Base-by-base conservation (phyloP, 2,797 vertebrate genomes). In the Sebastes itinus region DNA sequence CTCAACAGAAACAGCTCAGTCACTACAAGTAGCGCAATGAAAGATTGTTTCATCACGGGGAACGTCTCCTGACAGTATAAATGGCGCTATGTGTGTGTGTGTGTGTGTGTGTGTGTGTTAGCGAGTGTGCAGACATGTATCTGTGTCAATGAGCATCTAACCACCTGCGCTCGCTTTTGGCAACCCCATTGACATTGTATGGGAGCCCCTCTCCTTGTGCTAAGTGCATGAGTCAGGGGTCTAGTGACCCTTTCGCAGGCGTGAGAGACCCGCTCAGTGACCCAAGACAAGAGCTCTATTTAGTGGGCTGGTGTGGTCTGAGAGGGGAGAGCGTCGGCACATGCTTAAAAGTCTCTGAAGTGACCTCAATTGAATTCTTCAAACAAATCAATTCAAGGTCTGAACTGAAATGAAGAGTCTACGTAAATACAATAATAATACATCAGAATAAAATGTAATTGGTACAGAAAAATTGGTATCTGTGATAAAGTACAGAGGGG, bases 221-320 rank as follows among this genome's bases (percentile, higher is more conserved):
- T 72, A 82, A 90, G 86, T 90, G 90, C 67, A 14, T 72, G 70
- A 89, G 81, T 91, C 77, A 88, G 60, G 56, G 72, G 77, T 84
- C 68, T 81, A 33, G 64, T 86, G 89, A 91, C 84, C 87, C 72
- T 70, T 70, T 77, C 27, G 63, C 63, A 52, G 28, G 80, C 67
- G 80, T 46, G 54, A 70, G 62, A 81, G 77, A 84, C 61, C 42
- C 18, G 28, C 70, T 84, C 71, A 35, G 20, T 89, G 92, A 94
- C 90, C 92, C 87, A 32, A 42, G 73, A 64, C 68, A 9, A 85
- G 80, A 67, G 52, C 72, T 88, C 89, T 84, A 82, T 88, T 88
- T 80, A 78, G 81, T 72, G 61, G 72, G 68, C 38, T 77, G 63
- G 20, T 77, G 70, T 61, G 56, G 32, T 74, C 70, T 75, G 82